Evolutionary conservation across 2,113 vertebrate genomes (phyloP), one percentile per base, ranked within the genome.

Genomic region (Regulus satrapa): DNA sequence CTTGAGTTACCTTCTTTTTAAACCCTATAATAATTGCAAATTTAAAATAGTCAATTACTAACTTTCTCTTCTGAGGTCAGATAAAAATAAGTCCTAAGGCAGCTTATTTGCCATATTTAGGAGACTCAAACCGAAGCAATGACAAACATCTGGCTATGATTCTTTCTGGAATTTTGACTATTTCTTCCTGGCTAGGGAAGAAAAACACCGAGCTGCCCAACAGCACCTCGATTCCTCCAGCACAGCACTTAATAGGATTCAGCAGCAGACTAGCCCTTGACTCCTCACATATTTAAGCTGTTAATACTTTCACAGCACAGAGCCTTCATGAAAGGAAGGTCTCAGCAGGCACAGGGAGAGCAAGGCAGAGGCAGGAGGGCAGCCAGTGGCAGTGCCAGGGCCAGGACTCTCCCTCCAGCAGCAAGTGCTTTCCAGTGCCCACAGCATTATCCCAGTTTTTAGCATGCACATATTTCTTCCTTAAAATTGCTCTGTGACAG

Each of bases 61-160:
- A 95, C 97, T 97, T 95, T 93, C 94, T 88, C 92, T 97, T 92
- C 89, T 96, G 94, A 98, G 95, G 96, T 82, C 84, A 94, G 95
- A 89, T 95, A 94, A 95, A 97, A 98, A 94, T 95, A 95, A 96
- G 88, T 71, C 95, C 77, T 55, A 68, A 93, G 66, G 94, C 93
- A 56, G 95, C 55, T 91, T 92, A 94, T 95, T 94, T 97, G 95
- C 97, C 97, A 95, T 97, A 98, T 98, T 98, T 98, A 98, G 97
- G 97, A 73, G 88, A 84, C 40, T 88, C 83, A 61, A 92, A 96
- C 48, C 18, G 0, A 68, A 97, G 95, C 88, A 94, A 97, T 41
- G 96, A 95, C 95, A 97, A 96, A 97, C 97, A 97, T 98, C 97
- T 98, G 98, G 97, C 97, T 96, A 68, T n/a, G 84, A 96, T 94